These are phyloP conservation scores for Neoascia interrupta DNA, from an alignment of 2,888 invertebrate genomes.

Conservation along the genomic window DNA sequence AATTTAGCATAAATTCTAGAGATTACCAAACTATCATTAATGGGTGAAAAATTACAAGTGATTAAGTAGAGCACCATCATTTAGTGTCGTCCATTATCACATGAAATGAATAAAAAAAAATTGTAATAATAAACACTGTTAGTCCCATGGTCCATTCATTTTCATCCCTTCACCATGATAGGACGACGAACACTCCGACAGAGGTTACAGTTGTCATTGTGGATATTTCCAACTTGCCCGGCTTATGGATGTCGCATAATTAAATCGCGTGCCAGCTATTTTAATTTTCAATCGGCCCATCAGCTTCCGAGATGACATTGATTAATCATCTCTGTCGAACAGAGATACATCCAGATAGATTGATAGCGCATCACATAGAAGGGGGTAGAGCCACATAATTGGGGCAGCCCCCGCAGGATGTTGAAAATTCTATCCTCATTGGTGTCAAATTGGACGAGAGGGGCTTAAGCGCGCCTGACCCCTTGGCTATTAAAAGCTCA, in stretches of 20 bases:
- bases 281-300: conserved; percentile 67
- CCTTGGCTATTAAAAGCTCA: conserved; percentile 70
- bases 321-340: conserved; percentile 64
- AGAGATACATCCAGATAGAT: conserved; percentile 47
- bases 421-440: conserved; percentile 33
- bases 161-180: conserved; percentile 22
- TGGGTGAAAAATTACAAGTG: conserved; percentile 47
- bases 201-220: conserved; percentile 41
- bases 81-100: conserved; percentile 54
- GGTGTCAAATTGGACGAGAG: conserved; percentile 55
- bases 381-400: conserved; percentile 9
- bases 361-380: conserved; percentile 40
- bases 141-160: too few species aligned
- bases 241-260: conserved; percentile 65
- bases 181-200: neutral
- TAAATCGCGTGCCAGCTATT: conserved; percentile 59
- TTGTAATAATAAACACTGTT: too few species aligned
- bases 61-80: conserved; percentile 58
- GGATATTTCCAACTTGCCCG: conserved; percentile 31
- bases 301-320: conserved; percentile 64
- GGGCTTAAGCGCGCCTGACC: conserved; percentile 41
- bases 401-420: neutral
- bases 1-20: conserved; percentile 49
- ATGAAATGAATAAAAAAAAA: conserved; percentile 11
- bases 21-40: conserved; percentile 61